A percentile compares a stretch with the other conserved stretches of the same genome.
Conservation (phyloP, 2,888 invertebrate genomes). For the Callyntrura guangdongensis region DNA sequence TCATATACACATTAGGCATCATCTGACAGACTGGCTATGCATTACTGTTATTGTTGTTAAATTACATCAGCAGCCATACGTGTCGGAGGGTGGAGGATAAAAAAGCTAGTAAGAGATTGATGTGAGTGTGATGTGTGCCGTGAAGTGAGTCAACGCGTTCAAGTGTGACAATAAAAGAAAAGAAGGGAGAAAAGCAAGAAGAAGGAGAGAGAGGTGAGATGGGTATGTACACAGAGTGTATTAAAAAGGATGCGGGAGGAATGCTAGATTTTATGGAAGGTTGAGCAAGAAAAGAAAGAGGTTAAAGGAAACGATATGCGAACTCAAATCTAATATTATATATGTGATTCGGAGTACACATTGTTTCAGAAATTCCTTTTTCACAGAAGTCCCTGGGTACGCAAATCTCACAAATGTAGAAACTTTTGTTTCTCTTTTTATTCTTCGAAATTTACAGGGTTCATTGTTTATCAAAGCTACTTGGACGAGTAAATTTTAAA, state of each 20-base stretch:
- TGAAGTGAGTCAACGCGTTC: constrained; percentile 3
- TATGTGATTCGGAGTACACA: too few species aligned
- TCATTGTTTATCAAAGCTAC: too few species aligned
- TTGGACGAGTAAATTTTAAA: too few species aligned
- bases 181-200: background rate
- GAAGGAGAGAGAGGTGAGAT: background rate
- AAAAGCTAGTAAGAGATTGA: background rate
- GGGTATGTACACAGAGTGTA: background rate
- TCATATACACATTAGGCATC: background rate
- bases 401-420: too few species aligned
- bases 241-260: background rate
- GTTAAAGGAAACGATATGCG: background rate
- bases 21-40: background rate
- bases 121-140: background rate
- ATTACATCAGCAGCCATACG: too few species aligned
- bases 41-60: background rate
- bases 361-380: too few species aligned
- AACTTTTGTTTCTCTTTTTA: too few species aligned
- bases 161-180: constrained; percentile 6
- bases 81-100: background rate
- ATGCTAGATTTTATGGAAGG: constrained; percentile 9
- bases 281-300: background rate
- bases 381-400: too few species aligned
- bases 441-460: too few species aligned
- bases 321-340: too few species aligned